Evolutionary conservation across 2,888 invertebrate genomes (phyloP).

Genomic region (Endomychus coccineus): DNA sequence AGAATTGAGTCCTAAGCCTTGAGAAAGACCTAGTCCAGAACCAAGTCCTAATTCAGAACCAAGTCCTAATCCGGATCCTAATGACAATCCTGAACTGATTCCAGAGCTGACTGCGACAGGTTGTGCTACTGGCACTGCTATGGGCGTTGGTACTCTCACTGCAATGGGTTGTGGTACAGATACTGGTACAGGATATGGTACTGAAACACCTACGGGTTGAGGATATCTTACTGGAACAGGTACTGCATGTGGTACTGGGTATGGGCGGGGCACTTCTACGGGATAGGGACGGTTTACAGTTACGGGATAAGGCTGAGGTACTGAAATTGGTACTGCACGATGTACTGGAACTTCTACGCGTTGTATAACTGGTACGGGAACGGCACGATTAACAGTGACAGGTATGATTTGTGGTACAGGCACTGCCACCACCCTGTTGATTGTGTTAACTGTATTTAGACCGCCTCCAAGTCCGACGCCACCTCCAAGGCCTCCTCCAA

Average conservation of each 20-base stretch:
- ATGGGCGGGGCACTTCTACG: slow-evolving; percentile 33
- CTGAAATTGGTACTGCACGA: slow-evolving; percentile 13
- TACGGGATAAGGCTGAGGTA: slow-evolving; percentile 14
- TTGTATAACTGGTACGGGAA: slow-evolving; percentile 30
- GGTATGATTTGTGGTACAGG: slow-evolving; percentile 38
- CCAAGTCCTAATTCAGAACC: slow-evolving; percentile 9
- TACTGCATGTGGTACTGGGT: slow-evolving; percentile 44
- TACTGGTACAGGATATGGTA: slow-evolving; percentile 40
- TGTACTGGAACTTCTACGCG: slow-evolving; percentile 31
- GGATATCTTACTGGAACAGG: slow-evolving; percentile 41
- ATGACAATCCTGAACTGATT: slow-evolving; percentile 6
- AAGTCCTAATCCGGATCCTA: slow-evolving; percentile 6
- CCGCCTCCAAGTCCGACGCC: slow-evolving; percentile 20
- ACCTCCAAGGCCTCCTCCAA: slow-evolving; percentile 18
- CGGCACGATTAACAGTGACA: slow-evolving; percentile 36
- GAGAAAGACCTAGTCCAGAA: slow-evolving; percentile 1
- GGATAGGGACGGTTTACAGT: slow-evolving; percentile 14
- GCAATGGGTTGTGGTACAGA: slow-evolving; percentile 36
- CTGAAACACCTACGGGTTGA: slow-evolving; percentile 48
- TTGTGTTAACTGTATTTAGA: slow-evolving; percentile 29
- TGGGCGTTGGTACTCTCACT: slow-evolving; percentile 31
- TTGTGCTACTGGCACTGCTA: slow-evolving; percentile 43
- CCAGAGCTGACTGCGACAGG: slow-evolving; percentile 38
- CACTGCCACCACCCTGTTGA: slow-evolving; percentile 53
- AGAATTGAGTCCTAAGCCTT: slow-evolving; percentile 3